phyloP scores from a whole-genome alignment of 2,888 invertebrate genomes.

The Onthophagus sagittarius region DNA sequence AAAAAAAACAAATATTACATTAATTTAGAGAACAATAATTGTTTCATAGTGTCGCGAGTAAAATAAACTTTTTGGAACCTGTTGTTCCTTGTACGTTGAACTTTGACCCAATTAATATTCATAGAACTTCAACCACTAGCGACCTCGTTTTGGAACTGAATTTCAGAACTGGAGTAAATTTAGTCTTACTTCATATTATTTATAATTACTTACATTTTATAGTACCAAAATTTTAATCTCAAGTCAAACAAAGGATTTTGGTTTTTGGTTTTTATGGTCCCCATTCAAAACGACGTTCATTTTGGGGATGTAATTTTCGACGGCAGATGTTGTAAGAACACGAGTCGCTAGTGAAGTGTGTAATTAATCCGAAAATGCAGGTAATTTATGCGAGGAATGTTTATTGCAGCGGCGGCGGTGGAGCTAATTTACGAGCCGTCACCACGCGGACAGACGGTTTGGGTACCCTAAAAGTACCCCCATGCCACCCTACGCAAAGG shows the following conservation, averaged over 20 bases:
- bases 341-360: slow-evolving; percentile 48
- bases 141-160: not conserved
- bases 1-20: not conserved
- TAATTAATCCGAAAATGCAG: slow-evolving; percentile 52
- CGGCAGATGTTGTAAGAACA: slow-evolving; percentile 24
- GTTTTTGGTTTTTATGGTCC: not conserved
- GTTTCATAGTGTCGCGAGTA: not conserved
- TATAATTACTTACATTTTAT: too few species aligned
- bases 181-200: not conserved
- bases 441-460: slow-evolving; percentile 43
- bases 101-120: not conserved
- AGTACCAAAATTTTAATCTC: not conserved
- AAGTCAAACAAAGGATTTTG: not conserved
- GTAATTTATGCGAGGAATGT: slow-evolving; percentile 52
- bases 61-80: not conserved
- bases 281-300: too few species aligned
- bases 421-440: slow-evolving; percentile 51
- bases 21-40: not conserved
- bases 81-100: not conserved
- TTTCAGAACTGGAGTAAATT: not conserved
- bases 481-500: not conserved
- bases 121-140: not conserved
- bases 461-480: slow-evolving; percentile 25
- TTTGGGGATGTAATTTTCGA: slow-evolving; percentile 1
- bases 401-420: slow-evolving; percentile 48